Evolutionary conservation across 2,888 invertebrate genomes (phyloP), one percentile per base, ranked within the genome.

Genomic region (Asteroscopus sphinx): DNA sequence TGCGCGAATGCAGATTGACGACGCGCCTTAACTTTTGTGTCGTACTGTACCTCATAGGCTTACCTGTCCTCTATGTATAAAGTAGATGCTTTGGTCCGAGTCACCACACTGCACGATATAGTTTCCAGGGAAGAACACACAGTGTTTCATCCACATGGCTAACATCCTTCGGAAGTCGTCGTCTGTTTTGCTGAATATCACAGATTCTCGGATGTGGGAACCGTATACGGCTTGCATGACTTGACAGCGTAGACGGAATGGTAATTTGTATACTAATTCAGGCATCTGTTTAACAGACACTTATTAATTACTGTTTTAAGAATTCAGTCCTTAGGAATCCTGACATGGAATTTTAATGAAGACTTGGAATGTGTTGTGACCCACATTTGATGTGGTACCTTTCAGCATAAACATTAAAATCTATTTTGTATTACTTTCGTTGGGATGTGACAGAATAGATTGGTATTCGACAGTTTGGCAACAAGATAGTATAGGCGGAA

Each of bases 71-170:
- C 92, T 85, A 68, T 95, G 94, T 79, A 95, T 95, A 55, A 95
- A 95, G 68, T 95, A 95, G 81, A 95, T 95, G 54, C 94, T 92
- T 60, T 94, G 94, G 70, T 95, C 93, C 0, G 94, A 92, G 71
- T 95, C 95, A 1, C 95, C 95, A 32, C 92, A 90, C 66, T 95
- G 95, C 8, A 95, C 95, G 8, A 95, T 95, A 53, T 95, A 95
- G 77, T 95, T 95, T 3, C 95, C 93, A 3, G 95, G 92, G 65
- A 95, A 95, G 77, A 94, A 95, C 0, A 95, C 92, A 13, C 91
- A 92, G 54, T 93, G 94, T 16, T 88, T 89, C 79, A 95, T 83
- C 88, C 94, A 92, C 86, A 90, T 90, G 0, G 87, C 86, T 2
- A 95, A 73, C 92, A 95, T 95, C 48, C 93, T 80, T 53, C 90